These are phyloP conservation scores for Hydraecia micacea DNA, from an alignment of 2,888 invertebrate species.

Conservation along the genomic window DNA sequence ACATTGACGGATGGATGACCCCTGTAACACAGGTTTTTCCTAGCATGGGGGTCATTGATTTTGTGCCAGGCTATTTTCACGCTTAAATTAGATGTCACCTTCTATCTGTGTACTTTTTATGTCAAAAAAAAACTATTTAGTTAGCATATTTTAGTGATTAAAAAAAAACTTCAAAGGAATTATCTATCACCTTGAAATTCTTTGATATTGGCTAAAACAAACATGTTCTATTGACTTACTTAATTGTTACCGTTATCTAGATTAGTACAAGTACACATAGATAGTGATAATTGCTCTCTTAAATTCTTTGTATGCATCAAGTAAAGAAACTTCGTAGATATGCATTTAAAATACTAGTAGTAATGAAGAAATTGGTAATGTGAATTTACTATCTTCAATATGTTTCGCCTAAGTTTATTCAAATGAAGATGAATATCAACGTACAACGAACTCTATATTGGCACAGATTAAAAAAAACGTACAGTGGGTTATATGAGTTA, in stretches of 20 bases:
- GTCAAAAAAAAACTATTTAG: neutral
- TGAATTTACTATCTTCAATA: neutral
- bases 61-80: neutral
- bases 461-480: neutral
- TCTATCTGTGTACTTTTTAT: too few relatives aligned
- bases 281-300: slow-evolving; percentile 49
- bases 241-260: slow-evolving; percentile 54
- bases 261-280: slow-evolving; percentile 53
- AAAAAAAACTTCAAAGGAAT: neutral
- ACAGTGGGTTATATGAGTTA: too few relatives aligned
- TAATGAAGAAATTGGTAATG: slow-evolving; percentile 2
- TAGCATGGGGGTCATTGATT: neutral
- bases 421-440: neutral
- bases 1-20: neutral
- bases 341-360: slow-evolving; percentile 37
- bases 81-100: too few relatives aligned
- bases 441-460: neutral
- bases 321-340: neutral
- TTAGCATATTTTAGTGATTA: neutral
- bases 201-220: slow-evolving; percentile 44
- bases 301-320: slow-evolving; percentile 16
- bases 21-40: neutral
- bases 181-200: slow-evolving; percentile 55
- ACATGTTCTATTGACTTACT: slow-evolving; percentile 52
- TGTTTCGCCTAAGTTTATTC: neutral